Evolutionary conservation across 1,140 invertebrate species (phyloP).

Genomic region (Lamellibrachia luymesi): DNA sequence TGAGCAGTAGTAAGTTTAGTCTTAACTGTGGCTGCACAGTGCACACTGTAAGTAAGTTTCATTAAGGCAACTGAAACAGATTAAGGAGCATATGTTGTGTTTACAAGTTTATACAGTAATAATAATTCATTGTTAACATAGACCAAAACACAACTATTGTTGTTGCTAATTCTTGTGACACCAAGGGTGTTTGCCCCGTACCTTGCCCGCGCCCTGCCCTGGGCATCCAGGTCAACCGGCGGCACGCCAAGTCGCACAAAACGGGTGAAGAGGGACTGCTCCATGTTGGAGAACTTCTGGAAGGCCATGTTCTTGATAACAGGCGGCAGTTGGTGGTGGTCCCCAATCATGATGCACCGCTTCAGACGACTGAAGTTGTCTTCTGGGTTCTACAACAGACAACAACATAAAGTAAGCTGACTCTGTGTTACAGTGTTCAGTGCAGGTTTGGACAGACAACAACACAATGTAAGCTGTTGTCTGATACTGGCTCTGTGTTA

Average conservation of each 20-base stretch:
- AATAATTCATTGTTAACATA: background rate
- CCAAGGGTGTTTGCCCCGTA: slow-evolving; percentile 43
- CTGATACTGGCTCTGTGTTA: background rate
- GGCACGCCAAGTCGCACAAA: slow-evolving; percentile 95
- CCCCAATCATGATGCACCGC: slow-evolving; percentile 99
- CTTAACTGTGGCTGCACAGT: too few relatives aligned
- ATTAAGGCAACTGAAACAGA: too few relatives aligned
- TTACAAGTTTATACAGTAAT: background rate
- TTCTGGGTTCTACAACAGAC: slow-evolving; percentile 73
- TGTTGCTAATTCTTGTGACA: background rate
- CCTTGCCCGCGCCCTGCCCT: slow-evolving; percentile 89
- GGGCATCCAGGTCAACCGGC: slow-evolving; percentile 94
- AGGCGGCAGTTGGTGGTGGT: slow-evolving; percentile 98
- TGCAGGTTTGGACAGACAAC: too few relatives aligned
- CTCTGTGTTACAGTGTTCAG: background rate
- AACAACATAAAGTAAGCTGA: background rate
- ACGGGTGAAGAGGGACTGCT: slow-evolving; percentile 95
- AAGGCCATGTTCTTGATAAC: slow-evolving; percentile 99
- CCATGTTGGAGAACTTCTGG: slow-evolving; percentile 99
- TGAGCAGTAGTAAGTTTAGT: too few relatives aligned
- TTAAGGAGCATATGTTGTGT: background rate
- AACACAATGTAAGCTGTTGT: background rate
- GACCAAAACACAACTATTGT: background rate
- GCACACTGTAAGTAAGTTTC: too few relatives aligned
- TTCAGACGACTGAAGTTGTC: slow-evolving; percentile 94